These are phyloP conservation scores for Notocelia uddmanniana DNA, from an alignment of 2,888 invertebrate species.

Conservation along the genomic window DNA sequence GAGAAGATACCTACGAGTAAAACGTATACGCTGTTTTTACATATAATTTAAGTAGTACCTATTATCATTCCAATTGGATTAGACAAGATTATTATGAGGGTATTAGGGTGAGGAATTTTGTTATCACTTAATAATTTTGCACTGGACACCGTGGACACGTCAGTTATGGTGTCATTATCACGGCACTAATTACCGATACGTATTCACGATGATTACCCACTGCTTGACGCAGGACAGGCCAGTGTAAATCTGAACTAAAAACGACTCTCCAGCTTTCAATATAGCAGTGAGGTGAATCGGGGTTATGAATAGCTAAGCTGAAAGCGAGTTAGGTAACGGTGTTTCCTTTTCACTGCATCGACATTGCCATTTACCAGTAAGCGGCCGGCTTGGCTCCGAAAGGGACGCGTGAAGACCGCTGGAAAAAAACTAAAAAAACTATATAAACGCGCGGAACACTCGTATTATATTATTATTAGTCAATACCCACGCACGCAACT, in stretches of 20 bases:
- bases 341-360: neutral
- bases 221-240: neutral
- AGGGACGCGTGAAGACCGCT: neutral
- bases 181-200: neutral
- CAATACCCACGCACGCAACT: neutral
- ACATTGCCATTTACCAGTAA: neutral
- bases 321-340: slow-evolving; percentile 24
- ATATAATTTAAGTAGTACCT: too few species aligned
- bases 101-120: too few species aligned
- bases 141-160: too few species aligned
- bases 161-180: neutral
- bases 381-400: slow-evolving; percentile 13
- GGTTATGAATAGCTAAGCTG: neutral
- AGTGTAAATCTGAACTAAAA: neutral
- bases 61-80: too few species aligned
- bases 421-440: neutral
- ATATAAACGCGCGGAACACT: neutral
- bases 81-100: too few species aligned
- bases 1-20: too few species aligned
- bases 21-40: too few species aligned
- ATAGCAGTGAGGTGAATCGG: neutral
- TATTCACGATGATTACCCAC: neutral
- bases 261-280: neutral
- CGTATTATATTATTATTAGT: neutral
- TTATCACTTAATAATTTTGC: too few species aligned